Evolutionary conservation across 2,888 invertebrate species (phyloP).

Genomic region (Trilocha varians): DNA sequence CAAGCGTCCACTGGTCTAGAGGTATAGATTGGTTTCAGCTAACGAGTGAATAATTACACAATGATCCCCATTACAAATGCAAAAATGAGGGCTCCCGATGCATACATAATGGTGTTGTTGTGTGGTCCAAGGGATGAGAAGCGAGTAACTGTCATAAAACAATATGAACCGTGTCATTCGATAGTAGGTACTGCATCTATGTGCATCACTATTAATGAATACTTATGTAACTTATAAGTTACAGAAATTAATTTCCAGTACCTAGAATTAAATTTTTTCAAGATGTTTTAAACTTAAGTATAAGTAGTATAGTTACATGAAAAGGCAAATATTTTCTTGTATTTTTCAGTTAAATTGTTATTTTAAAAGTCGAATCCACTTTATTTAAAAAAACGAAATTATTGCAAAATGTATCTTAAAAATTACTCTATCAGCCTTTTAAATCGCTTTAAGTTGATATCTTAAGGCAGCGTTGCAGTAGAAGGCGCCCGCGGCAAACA

Average conservation of each 20-base stretch:
- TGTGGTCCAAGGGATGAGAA: constrained; percentile 25
- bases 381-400: too few species aligned
- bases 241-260: too few species aligned
- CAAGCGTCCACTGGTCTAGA: constrained; percentile 20
- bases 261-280: too few species aligned
- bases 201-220: too few species aligned
- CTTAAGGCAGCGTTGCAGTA: constrained; percentile 16
- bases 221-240: too few species aligned
- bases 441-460: constrained; percentile 4
- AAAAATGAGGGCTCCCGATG: constrained; percentile 61
- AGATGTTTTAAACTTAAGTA: too few species aligned
- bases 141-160: constrained; percentile 6
- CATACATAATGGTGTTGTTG: constrained; percentile 49
- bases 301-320: too few species aligned
- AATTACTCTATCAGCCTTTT: too few species aligned
- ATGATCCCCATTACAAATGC: constrained; percentile 68
- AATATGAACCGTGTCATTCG: neutral
- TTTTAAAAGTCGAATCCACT: neutral
- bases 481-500: constrained; percentile 27
- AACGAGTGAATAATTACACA: constrained; percentile 69
- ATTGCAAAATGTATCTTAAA: too few species aligned
- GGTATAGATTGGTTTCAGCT: constrained; percentile 51
- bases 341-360: too few species aligned
- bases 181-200: too few species aligned
- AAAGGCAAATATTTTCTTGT: too few species aligned